These are phyloP conservation scores for Spea multiplicata DNA, from an alignment of 2,113 vertebrate genomes.

Conservation along the genomic window DNA sequence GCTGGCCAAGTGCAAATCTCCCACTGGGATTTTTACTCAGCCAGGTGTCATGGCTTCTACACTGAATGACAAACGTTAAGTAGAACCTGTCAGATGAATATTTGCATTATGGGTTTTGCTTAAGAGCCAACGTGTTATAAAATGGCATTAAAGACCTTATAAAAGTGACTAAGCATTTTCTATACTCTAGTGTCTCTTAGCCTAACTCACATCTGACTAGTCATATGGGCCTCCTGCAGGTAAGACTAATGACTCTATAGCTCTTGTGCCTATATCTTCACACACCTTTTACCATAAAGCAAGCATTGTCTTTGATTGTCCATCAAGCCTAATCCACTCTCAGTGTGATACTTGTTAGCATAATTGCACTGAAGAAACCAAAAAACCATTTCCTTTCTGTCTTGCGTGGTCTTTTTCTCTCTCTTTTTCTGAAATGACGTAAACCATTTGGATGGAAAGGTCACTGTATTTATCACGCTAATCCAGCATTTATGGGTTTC, in stretches of 20 bases:
- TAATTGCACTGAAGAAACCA: conserved; percentile 74
- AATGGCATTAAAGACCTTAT: conserved; percentile 61
- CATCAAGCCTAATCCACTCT: conserved; percentile 76
- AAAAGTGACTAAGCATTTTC: conserved; percentile 67
- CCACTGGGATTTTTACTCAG: conserved; percentile 81
- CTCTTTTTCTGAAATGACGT: conserved; percentile 53
- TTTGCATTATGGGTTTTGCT: conserved; percentile 60
- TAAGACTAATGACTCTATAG: conserved; percentile 65
- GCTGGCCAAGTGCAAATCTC: conserved; percentile 70
- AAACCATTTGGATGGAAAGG: conserved; percentile 64
- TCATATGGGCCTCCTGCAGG: conserved; percentile 67
- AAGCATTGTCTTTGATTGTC: conserved; percentile 77
- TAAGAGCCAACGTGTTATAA: conserved; percentile 62
- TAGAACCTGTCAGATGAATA: conserved; percentile 69
- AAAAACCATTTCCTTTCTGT: conserved; percentile 64
- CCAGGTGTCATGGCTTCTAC: conserved; percentile 71
- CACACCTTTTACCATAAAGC: conserved; percentile 70
- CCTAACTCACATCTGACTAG: conserved; percentile 55
- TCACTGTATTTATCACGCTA: conserved; percentile 59
- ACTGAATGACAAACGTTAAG: conserved; percentile 77
- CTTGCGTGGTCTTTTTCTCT: conserved; percentile 54
- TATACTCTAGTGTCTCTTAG: conserved; percentile 55
- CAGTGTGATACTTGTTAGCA: conserved; percentile 75
- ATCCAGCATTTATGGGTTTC: conserved; percentile 57
- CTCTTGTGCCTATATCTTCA: conserved; percentile 62